A percentile compares a stretch with the other conserved stretches of the same genome.
Conservation (phyloP, 2,797 vertebrate species). For the Pantherophis vulpinus region DNA sequence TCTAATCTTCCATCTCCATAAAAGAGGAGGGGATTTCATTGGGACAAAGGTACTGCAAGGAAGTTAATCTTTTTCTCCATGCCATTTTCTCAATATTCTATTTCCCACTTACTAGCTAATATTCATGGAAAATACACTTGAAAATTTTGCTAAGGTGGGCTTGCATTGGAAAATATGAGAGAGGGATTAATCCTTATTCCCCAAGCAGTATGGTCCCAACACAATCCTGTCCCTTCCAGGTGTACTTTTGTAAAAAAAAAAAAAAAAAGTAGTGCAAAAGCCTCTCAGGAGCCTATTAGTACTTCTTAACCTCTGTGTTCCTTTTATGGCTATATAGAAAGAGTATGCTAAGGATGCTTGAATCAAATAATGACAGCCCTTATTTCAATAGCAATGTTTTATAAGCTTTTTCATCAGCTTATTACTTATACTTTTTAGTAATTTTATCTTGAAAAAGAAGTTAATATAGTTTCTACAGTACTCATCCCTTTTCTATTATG, state of each 20-base stretch:
- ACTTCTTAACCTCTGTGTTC: not conserved
- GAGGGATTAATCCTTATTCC: not conserved
- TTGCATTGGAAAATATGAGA: not conserved
- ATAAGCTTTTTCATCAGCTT: not conserved
- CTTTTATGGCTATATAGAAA: not conserved
- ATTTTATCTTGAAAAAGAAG: not conserved
- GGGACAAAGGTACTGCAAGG: not conserved
- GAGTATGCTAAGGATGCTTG: not conserved
- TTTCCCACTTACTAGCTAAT: not conserved
- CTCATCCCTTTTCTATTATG: not conserved
- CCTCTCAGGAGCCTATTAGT: not conserved
- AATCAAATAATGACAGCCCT: not conserved
- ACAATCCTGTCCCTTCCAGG: not conserved
- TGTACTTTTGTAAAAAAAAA: not conserved
- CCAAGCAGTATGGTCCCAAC: not conserved
- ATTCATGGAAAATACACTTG: not conserved
- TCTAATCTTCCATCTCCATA: not conserved
- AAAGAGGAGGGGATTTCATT: not conserved
- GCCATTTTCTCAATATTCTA: not conserved
- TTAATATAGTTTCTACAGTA: not conserved
- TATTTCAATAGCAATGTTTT: not conserved
- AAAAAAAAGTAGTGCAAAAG: not conserved
- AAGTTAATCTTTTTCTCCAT: not conserved
- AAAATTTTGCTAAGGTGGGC: not conserved
- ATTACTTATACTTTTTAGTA: not conserved